A percentile compares a stretch with the other conserved stretches of the same genome.
Evolutionary conservation across 2,113 vertebrate species (phyloP).

Genomic region (Pomatostomus ruficeps): DNA sequence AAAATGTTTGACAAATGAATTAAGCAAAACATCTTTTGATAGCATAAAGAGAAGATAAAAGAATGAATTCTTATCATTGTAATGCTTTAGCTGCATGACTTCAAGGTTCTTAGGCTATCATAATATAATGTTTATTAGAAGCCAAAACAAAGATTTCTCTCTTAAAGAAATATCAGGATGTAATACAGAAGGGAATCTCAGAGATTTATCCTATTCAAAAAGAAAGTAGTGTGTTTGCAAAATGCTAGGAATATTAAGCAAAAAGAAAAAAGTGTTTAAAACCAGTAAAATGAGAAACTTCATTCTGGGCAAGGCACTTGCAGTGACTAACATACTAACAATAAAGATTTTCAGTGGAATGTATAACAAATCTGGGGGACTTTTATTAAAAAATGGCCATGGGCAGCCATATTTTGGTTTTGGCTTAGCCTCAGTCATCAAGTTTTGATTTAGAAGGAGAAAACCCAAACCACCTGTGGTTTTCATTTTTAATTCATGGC

Average conservation of each 20-base stretch:
- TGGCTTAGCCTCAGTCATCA: conserved; percentile 37
- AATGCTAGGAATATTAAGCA: background rate
- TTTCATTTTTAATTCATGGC: conserved; percentile 61
- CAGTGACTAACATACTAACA: background rate
- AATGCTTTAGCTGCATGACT: conserved; percentile 46
- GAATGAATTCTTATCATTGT: conserved; percentile 47
- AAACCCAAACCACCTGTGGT: conserved; percentile 61
- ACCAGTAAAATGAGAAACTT: background rate
- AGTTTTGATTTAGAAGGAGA: conserved; percentile 57
- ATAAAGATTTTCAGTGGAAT: conserved; percentile 11
- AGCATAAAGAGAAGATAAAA: conserved; percentile 56
- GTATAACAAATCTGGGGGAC: background rate
- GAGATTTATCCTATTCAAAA: background rate
- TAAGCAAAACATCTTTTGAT: conserved; percentile 43
- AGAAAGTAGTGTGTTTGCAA: background rate
- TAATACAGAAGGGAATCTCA: background rate
- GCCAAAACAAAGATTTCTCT: conserved; percentile 53
- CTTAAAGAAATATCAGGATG: background rate
- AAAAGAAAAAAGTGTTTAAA: background rate
- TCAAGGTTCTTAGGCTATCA: conserved; percentile 20
- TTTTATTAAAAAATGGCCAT: conserved; percentile 29
- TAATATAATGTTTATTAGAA: conserved; percentile 41
- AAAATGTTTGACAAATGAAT: conserved; percentile 50
- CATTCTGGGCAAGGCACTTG: background rate
- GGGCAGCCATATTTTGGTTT: conserved; percentile 38